Conservation (phyloP, 2,888 invertebrate genomes). For the Falcaria lacertinaria region DNA sequence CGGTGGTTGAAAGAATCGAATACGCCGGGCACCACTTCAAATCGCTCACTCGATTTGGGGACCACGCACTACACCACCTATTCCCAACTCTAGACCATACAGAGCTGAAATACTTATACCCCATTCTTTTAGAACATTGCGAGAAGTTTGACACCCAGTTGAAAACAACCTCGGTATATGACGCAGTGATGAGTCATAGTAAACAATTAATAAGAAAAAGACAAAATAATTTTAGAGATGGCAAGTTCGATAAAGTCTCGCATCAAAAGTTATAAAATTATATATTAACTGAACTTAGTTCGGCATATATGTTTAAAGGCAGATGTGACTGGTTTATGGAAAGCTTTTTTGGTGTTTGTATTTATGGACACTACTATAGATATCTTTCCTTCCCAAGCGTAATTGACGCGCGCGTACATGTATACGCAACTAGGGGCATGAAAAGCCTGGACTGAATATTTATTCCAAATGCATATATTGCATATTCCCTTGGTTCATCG, state of each 20-base stretch:
- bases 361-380: too few species aligned
- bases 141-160: conserved; percentile 79
- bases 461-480: too few species aligned
- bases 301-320: too few species aligned
- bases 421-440: too few species aligned
- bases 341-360: too few species aligned
- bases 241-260: conserved; percentile 21
- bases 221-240: conserved; percentile 47
- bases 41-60: conserved; percentile 85
- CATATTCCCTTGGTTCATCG: too few species aligned
- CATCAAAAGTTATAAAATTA: conserved; percentile 6
- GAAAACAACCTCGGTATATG: conserved; percentile 74
- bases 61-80: conserved; percentile 87
- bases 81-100: conserved; percentile 89
- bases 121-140: conserved; percentile 52
- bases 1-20: conserved; percentile 84
- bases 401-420: too few species aligned
- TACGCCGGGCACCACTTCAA: conserved; percentile 82
- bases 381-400: too few species aligned
- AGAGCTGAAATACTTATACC: conserved; percentile 81
- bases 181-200: conserved; percentile 84
- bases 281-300: too few species aligned
- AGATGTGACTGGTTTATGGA: too few species aligned
- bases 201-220: conserved; percentile 61
- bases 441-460: too few species aligned